Percentiles rank a stretch among this genome's conserved stretches.
phyloP scores from a whole-genome alignment of 2,888 invertebrate genomes.

The Xiphydria camelus region DNA sequence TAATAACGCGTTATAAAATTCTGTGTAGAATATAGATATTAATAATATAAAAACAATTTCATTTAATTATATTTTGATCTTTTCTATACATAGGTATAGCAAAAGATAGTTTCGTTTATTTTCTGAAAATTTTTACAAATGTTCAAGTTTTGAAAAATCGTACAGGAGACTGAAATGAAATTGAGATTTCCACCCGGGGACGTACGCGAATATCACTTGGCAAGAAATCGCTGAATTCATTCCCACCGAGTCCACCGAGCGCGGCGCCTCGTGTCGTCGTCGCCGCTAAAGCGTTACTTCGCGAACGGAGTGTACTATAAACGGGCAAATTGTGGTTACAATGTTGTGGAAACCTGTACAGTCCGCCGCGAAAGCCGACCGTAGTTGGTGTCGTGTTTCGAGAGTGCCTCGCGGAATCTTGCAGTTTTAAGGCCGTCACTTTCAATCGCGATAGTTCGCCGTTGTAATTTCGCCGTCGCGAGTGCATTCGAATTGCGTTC shows the following conservation, averaged over 20 bases:
- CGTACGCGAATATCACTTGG: neutral
- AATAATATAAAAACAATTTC: too few relatives aligned
- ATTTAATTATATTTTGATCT: too few relatives aligned
- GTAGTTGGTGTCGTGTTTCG: slow-evolving; percentile 29
- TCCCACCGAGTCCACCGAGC: neutral
- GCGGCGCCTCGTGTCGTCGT: neutral
- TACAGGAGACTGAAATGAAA: too few relatives aligned
- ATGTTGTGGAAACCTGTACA: slow-evolving; percentile 44
- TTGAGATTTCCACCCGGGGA: neutral
- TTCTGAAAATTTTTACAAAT: too few relatives aligned
- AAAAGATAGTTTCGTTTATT: too few relatives aligned
- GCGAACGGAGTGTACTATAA: slow-evolving; percentile 29
- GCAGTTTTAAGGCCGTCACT: slow-evolving; percentile 13
- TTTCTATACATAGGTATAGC: too few relatives aligned
- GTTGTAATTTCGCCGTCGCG: too few relatives aligned
- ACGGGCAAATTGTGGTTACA: slow-evolving; percentile 44
- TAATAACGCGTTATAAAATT: too few relatives aligned
- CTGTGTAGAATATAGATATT: too few relatives aligned
- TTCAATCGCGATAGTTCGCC: slow-evolving; percentile 1
- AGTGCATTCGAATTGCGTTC: slow-evolving; percentile 12
- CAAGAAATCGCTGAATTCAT: neutral
- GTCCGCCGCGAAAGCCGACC: slow-evolving; percentile 23
- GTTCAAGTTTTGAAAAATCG: too few relatives aligned
- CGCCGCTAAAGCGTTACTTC: too few relatives aligned
- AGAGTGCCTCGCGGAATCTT: slow-evolving; percentile 15